Conservation (phyloP, 2,888 invertebrate species). For the Vannuccia rotundouncinata region DNA sequence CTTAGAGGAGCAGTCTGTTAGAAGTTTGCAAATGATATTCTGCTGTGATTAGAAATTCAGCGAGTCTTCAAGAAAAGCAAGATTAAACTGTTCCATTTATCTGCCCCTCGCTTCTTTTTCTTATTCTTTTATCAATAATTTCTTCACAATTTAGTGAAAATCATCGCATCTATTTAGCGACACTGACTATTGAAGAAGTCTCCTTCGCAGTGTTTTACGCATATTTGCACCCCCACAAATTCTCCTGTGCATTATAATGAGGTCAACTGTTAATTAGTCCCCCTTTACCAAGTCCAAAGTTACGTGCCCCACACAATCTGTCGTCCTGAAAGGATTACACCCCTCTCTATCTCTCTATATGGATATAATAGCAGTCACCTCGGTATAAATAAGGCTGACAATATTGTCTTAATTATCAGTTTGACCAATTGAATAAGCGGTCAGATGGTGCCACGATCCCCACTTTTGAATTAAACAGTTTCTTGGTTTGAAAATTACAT, state of each 20-base stretch:
- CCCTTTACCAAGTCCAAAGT: neutral
- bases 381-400: no score
- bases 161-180: neutral
- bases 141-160: constrained; percentile 18
- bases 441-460: no score
- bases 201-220: neutral
- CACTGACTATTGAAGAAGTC: neutral
- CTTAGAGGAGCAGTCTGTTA: neutral
- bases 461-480: no score
- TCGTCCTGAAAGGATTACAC: neutral
- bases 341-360: neutral
- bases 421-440: neutral
- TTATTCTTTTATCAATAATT: constrained; percentile 20
- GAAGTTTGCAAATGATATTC: neutral
- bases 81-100: constrained; percentile 23
- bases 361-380: neutral
- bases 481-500: no score
- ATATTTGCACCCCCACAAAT: neutral
- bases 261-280: constrained; percentile 6
- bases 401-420: neutral
- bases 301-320: neutral
- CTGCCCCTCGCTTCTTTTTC: neutral
- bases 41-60: constrained; percentile 13
- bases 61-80: neutral
- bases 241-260: constrained; percentile 21